Base-by-base conservation (phyloP, 1,140 invertebrate genomes). In the Bombus waltoni region DNA sequence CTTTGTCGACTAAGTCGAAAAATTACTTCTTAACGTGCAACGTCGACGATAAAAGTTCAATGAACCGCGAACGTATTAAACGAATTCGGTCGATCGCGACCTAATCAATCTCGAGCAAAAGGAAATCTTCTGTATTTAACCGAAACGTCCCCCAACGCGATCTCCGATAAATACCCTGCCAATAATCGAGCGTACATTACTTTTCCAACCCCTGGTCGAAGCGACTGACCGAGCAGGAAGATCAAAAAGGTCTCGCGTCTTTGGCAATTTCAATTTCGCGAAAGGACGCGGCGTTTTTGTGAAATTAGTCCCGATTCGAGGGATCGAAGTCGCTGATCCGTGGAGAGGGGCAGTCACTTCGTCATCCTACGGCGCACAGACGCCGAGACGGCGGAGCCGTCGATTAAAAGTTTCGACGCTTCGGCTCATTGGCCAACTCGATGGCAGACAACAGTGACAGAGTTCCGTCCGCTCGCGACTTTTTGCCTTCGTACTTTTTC, bases 331-430 rank as follows among this genome's bases (percentile, higher is more conserved):
- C 73, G 72, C 42, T 83, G 74, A 42, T 66, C 79, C 65, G 53
- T 3, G 59, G 59, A 79, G 65, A 73, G 80, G 66, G 44, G 40
- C 40, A 32, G 22, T 59, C 59, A 62, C 71, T 70, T 65, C 68
- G 76, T 68, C 75, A 74, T 84, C 75, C 72, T 66, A 73, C 75
- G 73, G 28, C 15, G 35, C 8, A 65, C 66, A 76, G 80, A 72
- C 72, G 47, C 66, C 57, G 57, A 53, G 88, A 89, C 88, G 89
- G 79, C 81, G 70, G 85, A 18, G 74, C 65, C 62, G 87, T 91
- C 93, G 93, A 94, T 94, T 94, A 94, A 94, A 94, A 94, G 91
- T 94, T 94, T 85, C 83, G 79, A 89, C 78, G 85, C 83, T 80
- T 3, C 86, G 92, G 93, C 90, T 93, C 89, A 93, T 93, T 93